phyloP scores from a whole-genome alignment of 1,140 invertebrate genomes.

The Yoshiicerus persimilis region DNA sequence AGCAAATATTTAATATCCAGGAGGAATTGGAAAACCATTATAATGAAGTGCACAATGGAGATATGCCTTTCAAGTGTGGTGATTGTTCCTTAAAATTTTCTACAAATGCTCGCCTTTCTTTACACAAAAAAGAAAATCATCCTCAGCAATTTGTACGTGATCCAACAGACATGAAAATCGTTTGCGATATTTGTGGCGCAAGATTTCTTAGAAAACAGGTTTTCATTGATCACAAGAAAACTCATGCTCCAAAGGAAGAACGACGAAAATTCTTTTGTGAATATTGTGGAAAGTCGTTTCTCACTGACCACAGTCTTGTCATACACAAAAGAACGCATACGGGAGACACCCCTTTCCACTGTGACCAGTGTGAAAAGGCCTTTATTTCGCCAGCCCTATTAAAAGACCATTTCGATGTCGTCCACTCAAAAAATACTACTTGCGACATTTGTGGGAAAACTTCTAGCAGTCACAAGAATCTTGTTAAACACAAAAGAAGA shows the following conservation, averaged over 20 bases:
- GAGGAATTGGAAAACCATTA: background rate
- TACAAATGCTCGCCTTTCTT: background rate
- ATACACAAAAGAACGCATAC: background rate
- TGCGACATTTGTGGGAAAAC: background rate
- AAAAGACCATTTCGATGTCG: background rate
- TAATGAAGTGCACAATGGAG: background rate
- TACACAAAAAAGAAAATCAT: background rate
- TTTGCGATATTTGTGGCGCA: background rate
- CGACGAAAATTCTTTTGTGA: background rate
- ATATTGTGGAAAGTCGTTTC: background rate
- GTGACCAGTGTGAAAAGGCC: background rate
- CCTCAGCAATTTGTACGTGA: background rate
- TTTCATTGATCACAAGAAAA: background rate
- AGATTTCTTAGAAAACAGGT: background rate
- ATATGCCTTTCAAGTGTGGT: background rate
- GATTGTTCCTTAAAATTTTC: background rate
- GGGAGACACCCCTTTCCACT: background rate
- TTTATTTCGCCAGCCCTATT: background rate
- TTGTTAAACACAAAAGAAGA: background rate
- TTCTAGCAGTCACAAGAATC: background rate
- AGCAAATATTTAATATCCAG: background rate
- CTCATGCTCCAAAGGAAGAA: background rate
- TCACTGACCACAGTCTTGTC: background rate
- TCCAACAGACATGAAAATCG: background rate
- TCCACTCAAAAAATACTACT: background rate